phyloP scores from a whole-genome alignment of 1,140 invertebrate species.

The Probaryconus sp. region DNA sequence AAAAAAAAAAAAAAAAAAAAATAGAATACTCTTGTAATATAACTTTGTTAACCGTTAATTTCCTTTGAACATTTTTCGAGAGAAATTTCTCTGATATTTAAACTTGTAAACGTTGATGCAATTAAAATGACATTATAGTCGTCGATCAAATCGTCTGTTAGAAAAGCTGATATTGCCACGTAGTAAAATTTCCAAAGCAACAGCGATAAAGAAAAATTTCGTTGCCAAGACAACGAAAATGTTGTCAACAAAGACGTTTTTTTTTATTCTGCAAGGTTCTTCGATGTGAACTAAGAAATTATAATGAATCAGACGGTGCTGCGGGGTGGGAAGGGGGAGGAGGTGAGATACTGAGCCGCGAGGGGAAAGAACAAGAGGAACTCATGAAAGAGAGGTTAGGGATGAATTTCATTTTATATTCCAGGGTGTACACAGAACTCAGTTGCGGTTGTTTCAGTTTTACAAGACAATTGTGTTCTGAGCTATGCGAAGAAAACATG shows the following conservation, averaged over 20 bases:
- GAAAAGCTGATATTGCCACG: too few species aligned
- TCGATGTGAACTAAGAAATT: conserved; percentile 34
- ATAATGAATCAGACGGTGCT: conserved; percentile 56
- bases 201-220: too few species aligned
- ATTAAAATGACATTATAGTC: too few species aligned
- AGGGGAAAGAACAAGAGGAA: conserved; percentile 39
- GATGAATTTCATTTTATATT: conserved; percentile 64
- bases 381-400: conserved; percentile 53
- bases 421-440: conserved; percentile 51
- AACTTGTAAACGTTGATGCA: too few species aligned
- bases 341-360: conserved; percentile 21
- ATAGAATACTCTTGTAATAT: too few species aligned
- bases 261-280: conserved; percentile 17
- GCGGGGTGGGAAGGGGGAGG: conserved; percentile 11
- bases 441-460: conserved; percentile 52
- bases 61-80: too few species aligned
- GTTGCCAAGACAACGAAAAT: conserved; percentile 24
- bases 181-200: too few species aligned
- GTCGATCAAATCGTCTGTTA: too few species aligned
- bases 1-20: too few species aligned
- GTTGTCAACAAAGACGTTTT: conserved; percentile 33
- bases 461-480: conserved; percentile 42
- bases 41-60: too few species aligned
- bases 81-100: too few species aligned
- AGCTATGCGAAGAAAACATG: conserved; percentile 6